Evolutionary conservation across 2,888 invertebrate species (phyloP).

Genomic region (Nezara viridula): DNA sequence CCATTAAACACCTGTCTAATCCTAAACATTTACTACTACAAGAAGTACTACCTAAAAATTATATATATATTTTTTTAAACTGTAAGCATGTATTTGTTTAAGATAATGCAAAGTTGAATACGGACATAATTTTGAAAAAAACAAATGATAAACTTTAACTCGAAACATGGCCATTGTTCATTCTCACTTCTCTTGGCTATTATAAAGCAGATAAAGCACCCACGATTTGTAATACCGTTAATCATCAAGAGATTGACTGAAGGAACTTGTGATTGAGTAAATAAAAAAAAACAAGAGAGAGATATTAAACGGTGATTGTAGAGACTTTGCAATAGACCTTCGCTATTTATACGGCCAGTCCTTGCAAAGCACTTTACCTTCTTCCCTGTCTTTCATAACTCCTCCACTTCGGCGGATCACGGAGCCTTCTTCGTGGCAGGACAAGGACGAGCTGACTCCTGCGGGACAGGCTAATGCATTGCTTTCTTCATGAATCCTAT

Average conservation of each 20-base stretch:
- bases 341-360: not conserved
- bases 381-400: conserved; percentile 4
- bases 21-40: too few species aligned
- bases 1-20: too few species aligned
- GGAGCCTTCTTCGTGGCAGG: not conserved
- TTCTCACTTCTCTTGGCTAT: too few species aligned
- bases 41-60: too few species aligned
- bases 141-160: too few species aligned
- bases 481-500: too few species aligned
- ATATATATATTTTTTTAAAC: too few species aligned
- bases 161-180: too few species aligned
- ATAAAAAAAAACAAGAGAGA: not conserved
- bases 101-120: too few species aligned
- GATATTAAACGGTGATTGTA: not conserved
- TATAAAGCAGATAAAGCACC: not conserved
- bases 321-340: not conserved
- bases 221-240: not conserved
- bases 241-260: not conserved
- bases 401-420: not conserved
- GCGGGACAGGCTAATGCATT: too few species aligned
- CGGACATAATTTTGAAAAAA: too few species aligned
- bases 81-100: too few species aligned
- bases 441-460: not conserved
- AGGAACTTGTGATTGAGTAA: not conserved
- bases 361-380: not conserved